phyloP scores from a whole-genome alignment of 2,797 vertebrate species.

The Ambastaia sidthimunki region DNA sequence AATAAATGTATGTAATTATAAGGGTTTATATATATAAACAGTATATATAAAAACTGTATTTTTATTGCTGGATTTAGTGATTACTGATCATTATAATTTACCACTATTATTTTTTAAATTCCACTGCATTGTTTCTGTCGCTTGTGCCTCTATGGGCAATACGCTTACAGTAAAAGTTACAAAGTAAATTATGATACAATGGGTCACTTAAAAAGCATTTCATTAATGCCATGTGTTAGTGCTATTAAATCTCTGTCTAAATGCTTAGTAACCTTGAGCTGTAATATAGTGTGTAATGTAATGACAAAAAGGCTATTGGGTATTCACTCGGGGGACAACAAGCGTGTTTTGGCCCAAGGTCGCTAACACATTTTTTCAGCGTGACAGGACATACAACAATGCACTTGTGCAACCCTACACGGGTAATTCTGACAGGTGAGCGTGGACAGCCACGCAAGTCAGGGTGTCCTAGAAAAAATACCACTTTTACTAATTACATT shows the following conservation, averaged over 20 bases:
- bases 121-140: background rate
- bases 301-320: conserved; percentile 20
- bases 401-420: conserved; percentile 63
- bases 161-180: background rate
- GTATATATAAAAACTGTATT: too few relatives aligned
- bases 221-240: conserved; percentile 7
- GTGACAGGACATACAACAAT: conserved; percentile 40
- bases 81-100: background rate
- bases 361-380: conserved; percentile 55
- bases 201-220: background rate
- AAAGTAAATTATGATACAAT: background rate
- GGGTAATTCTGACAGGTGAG: conserved; percentile 17
- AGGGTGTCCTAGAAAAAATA: background rate
- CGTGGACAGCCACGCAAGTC: background rate
- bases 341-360: conserved; percentile 63
- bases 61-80: background rate
- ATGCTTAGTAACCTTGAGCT: background rate
- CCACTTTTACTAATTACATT: conserved; percentile 14
- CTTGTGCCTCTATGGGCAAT: background rate
- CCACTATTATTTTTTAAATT: background rate
- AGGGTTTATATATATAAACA: background rate
- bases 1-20: too few relatives aligned
- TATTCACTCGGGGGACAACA: conserved; percentile 27
- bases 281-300: background rate
- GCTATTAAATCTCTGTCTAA: background rate